Base-by-base conservation (phyloP, 2,888 invertebrate species). In the Drosophila ezoana region DNA sequence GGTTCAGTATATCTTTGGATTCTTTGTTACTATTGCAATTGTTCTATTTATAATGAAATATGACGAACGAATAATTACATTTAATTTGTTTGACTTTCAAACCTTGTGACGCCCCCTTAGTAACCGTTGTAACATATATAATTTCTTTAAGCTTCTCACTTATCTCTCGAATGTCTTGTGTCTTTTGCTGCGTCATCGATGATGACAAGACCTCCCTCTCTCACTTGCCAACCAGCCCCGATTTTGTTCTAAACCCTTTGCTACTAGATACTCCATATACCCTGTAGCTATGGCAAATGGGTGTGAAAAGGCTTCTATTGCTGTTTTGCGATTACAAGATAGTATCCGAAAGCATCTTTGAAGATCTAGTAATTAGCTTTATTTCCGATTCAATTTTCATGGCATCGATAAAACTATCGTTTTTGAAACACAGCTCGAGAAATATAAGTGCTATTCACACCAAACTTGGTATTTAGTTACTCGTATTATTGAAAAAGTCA, bases 161-260 rank as follows among this genome's bases (percentile, higher is more conserved):
- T 23, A 44, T 32, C 44, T 23, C 11, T 9, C 4, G 4, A 51
- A 16, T 38, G 18, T 16, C 9, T 49, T 43, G 35, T 16, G 41
- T 5, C 28, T 47, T 47, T 40, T n/a, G 61, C n/a, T 32, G 32
- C 60, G 54, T 56, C 71, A 56, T 66, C 47, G 47, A 47, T 72
- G 54, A 20, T 49, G 54, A 54, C 11, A 43, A 20, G 43, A 18
- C 18, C 18, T 10, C 13, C 32, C 23, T 16, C 13, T 35, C n/a
- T 20, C 18, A 10, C 18, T n/a, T 1, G 16, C 20, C 4, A 4
- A 16, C 18, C 35, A 13, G 11, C 28, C 28, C 8, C 23, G 23
- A 6, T 23, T 23, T 47, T 48, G 33, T 35, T 23, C 9, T 33
- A 48, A 33, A 2, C 0, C 18, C 11, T 20, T 23, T 37, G 20